Conservation (phyloP, 35 echinoderm and acorn worm species). For the Ophiothrix spiculata region DNA sequence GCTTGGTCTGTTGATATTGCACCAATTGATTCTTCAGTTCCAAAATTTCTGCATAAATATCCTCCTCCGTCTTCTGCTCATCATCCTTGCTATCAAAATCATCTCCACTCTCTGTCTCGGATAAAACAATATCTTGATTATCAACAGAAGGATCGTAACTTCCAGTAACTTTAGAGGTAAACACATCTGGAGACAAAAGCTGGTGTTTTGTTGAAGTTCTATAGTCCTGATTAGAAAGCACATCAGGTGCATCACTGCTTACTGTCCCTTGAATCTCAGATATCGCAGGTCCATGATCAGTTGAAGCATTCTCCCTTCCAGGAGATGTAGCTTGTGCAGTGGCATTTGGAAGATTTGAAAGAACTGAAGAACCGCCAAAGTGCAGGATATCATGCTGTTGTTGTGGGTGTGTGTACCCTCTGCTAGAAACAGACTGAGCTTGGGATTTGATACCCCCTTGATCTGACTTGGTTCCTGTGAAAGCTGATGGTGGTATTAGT, state of each 20-base stretch:
- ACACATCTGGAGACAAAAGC: neutral
- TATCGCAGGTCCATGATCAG: neutral
- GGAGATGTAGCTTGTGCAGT: too few species aligned
- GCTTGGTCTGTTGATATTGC: slow-evolving; percentile 15
- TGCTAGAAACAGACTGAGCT: too few species aligned
- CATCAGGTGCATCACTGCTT: neutral
- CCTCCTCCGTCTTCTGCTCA: neutral
- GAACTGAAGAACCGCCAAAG: too few species aligned
- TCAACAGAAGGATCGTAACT: neutral
- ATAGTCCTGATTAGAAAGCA: neutral
- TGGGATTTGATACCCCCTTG: too few species aligned
- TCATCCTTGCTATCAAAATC: neutral
- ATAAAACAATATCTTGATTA: neutral
- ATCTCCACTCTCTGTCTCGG: neutral
- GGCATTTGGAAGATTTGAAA: too few species aligned
- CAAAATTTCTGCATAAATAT: slow-evolving; percentile 17
- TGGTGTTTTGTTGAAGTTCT: neutral
- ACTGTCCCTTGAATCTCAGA: neutral
- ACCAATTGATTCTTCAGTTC: slow-evolving; percentile 10
- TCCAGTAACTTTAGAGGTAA: neutral
- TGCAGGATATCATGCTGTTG: too few species aligned
- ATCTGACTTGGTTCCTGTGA: too few species aligned
- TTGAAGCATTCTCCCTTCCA: too few species aligned
- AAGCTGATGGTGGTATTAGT: neutral
- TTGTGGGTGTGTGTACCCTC: too few species aligned